Conservation (phyloP, 1,140 invertebrate species). For the Drosophila quadrilineata region DNA sequence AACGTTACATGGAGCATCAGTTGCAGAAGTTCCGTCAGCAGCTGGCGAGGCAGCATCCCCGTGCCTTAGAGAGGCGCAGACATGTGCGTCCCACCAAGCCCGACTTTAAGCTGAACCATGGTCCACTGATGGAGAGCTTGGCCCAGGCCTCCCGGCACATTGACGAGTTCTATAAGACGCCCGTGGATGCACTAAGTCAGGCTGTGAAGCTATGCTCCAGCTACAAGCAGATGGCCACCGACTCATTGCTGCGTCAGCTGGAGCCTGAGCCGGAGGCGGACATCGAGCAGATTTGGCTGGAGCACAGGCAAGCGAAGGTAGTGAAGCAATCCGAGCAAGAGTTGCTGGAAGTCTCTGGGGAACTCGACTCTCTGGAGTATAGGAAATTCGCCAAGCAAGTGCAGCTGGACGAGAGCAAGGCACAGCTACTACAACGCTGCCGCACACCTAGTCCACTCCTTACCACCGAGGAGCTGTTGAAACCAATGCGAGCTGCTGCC, state of each 20-base stretch:
- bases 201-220: constrained; percentile 35
- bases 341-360: neutral
- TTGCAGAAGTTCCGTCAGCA: constrained; percentile 75
- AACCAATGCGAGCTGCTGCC: constrained; percentile 59
- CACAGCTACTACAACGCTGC: constrained; percentile 36
- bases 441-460: constrained; percentile 67
- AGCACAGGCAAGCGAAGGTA: constrained; percentile 2
- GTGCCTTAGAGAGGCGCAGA: constrained; percentile 3
- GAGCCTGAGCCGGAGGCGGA: constrained; percentile 50
- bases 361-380: constrained; percentile 54
- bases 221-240: constrained; percentile 37
- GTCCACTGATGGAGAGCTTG: constrained; percentile 57
- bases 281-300: constrained; percentile 42
- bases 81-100: constrained; percentile 54
- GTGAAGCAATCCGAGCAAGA: neutral
- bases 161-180: constrained; percentile 66
- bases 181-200: constrained; percentile 53
- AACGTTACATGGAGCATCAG: constrained; percentile 69
- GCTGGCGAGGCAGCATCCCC: constrained; percentile 58
- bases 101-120: constrained; percentile 60
- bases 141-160: constrained; percentile 58
- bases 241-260: constrained; percentile 40
- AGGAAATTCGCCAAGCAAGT: constrained; percentile 60
- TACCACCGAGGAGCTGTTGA: constrained; percentile 63
- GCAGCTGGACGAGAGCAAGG: constrained; percentile 56